phyloP scores from a whole-genome alignment of 2,888 invertebrate genomes.

The Meiosimyza decipiens region DNA sequence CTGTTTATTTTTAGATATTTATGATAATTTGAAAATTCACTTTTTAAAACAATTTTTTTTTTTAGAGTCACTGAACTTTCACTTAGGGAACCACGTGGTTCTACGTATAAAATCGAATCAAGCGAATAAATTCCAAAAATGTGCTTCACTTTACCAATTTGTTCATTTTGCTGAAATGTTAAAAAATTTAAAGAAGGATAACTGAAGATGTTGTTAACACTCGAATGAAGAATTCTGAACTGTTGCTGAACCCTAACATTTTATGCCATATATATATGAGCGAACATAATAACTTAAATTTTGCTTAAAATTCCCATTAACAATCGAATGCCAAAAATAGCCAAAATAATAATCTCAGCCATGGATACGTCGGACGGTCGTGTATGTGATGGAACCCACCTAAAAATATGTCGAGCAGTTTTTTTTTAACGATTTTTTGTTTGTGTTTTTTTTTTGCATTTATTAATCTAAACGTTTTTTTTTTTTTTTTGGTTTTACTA shows the following conservation, averaged over 20 bases:
- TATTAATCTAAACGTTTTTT: not conserved
- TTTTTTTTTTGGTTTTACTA: not conserved
- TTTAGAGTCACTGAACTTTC: too few relatives aligned
- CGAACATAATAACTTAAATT: not conserved
- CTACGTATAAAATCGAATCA: too few relatives aligned
- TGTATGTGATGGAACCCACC: too few relatives aligned
- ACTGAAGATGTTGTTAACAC: conserved; percentile 11
- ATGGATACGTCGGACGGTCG: too few relatives aligned
- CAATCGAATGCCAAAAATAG: too few relatives aligned
- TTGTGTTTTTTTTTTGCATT: not conserved
- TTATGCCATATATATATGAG: conserved; percentile 12
- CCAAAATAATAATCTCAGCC: too few relatives aligned
- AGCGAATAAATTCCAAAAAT: too few relatives aligned
- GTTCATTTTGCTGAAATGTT: conserved; percentile 8
- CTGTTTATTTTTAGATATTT: too few relatives aligned
- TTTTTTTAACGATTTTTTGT: not conserved
- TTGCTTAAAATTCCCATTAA: not conserved
- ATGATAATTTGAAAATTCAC: too few relatives aligned
- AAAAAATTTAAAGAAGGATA: not conserved
- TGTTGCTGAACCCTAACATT: conserved; percentile 2
- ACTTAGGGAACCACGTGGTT: too few relatives aligned
- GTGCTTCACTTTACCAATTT: conserved; percentile 45
- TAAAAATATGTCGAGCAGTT: conserved; percentile 10
- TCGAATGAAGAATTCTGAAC: conserved; percentile 4
- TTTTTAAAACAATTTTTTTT: too few relatives aligned